Evolutionary conservation across 2,797 vertebrate species (phyloP).

Genomic region (Acanthurus leucopareius): DNA sequence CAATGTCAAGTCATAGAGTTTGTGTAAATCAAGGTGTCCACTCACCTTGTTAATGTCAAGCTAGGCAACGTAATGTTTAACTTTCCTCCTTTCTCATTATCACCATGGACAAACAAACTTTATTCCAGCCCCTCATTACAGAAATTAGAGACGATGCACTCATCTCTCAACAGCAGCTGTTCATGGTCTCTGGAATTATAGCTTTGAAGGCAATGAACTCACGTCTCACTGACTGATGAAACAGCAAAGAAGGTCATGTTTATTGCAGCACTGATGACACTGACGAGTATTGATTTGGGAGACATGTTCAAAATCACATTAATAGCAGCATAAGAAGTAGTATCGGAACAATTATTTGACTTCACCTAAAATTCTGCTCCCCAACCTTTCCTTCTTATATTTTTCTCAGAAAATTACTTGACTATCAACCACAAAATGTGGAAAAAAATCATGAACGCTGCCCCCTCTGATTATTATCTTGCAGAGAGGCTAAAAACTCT

Average conservation of each 20-base stretch:
- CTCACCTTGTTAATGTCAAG: conserved; percentile 46
- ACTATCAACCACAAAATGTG: not conserved
- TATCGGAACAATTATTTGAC: no score
- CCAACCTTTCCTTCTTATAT: no score
- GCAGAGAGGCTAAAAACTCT: not conserved
- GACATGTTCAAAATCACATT: no score
- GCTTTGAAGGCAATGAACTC: conserved; percentile 14
- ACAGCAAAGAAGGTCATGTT: no score
- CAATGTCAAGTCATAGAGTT: not conserved
- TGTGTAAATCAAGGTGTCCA: conserved; percentile 10
- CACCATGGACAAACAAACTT: conserved; percentile 52
- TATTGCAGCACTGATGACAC: no score
- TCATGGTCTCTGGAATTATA: conserved; percentile 8
- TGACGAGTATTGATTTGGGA: no score
- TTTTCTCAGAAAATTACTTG: no score
- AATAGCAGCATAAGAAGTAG: no score
- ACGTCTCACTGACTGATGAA: not conserved
- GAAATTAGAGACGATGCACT: conserved; percentile 15
- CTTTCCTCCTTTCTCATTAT: conserved; percentile 48
- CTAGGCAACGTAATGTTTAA: conserved; percentile 58
- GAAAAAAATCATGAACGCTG: not conserved
- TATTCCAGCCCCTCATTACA: conserved; percentile 37
- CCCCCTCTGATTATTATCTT: not conserved
- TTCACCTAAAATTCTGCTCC: no score
- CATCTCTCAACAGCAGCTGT: conserved; percentile 10